phyloP scores from a whole-genome alignment of 1,140 invertebrate species.

The Cyclargus thomasi region DNA sequence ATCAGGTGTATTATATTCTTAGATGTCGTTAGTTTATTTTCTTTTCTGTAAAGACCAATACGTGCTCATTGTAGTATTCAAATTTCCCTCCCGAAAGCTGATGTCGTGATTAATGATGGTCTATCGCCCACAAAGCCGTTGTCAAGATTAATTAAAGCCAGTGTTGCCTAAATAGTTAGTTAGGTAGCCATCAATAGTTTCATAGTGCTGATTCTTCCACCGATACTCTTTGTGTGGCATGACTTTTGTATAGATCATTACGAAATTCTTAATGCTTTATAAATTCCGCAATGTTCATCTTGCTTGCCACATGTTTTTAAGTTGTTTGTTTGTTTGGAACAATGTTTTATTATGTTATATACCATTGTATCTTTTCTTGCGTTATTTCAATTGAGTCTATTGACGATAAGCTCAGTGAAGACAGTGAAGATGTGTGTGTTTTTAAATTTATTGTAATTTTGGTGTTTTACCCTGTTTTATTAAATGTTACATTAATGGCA shows the following conservation, averaged over 20 bases:
- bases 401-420: not conserved
- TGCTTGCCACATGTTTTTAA: slow-evolving; percentile 2
- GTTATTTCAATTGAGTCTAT: not conserved
- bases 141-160: slow-evolving; percentile 63
- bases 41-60: slow-evolving; percentile 8
- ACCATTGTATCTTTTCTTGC: not conserved
- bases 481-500: no score
- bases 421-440: no score
- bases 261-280: slow-evolving; percentile 15
- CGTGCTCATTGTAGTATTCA: slow-evolving; percentile 15
- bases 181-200: slow-evolving; percentile 39
- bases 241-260: slow-evolving; percentile 10
- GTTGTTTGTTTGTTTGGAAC: not conserved
- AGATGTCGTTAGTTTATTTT: not conserved
- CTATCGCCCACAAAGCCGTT: slow-evolving; percentile 32
- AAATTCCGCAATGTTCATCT: not conserved
- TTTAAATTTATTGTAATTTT: no score
- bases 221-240: not conserved
- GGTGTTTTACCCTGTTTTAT: no score
- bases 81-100: slow-evolving; percentile 5
- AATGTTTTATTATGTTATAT: not conserved
- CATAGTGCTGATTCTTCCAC: slow-evolving; percentile 5
- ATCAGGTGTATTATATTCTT: not conserved
- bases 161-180: slow-evolving; percentile 58
- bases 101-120: slow-evolving; percentile 19